Evolutionary conservation across 2,797 vertebrate species (phyloP).

Genomic region (Psittacula echo): DNA sequence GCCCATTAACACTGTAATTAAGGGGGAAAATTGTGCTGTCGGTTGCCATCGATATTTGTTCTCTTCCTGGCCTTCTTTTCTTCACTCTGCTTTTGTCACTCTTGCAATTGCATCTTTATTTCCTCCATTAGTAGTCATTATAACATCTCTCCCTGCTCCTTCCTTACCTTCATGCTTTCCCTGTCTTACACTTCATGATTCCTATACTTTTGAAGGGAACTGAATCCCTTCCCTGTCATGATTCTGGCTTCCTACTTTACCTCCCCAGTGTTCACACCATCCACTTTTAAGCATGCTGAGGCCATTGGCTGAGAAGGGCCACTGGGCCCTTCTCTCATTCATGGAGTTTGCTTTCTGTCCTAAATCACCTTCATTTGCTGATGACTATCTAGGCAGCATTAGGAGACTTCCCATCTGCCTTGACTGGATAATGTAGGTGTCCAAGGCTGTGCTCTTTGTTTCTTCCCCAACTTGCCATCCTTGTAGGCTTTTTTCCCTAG

Average conservation of each 20-base stretch:
- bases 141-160: neutral
- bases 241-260: neutral
- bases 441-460: neutral
- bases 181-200: neutral
- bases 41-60: neutral
- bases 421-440: neutral
- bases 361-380: neutral
- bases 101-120: neutral
- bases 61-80: neutral
- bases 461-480: neutral
- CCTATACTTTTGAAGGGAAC: neutral
- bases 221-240: neutral
- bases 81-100: neutral
- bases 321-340: neutral
- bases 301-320: neutral
- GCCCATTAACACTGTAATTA: neutral
- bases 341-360: fast-evolving
- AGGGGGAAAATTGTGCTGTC: neutral
- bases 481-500: neutral
- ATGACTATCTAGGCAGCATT: neutral
- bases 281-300: neutral
- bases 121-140: neutral
- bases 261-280: neutral
- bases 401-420: neutral
- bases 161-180: neutral